phyloP scores from a whole-genome alignment of 2,113 vertebrate genomes.

The Melanotaenia duboulayi region DNA sequence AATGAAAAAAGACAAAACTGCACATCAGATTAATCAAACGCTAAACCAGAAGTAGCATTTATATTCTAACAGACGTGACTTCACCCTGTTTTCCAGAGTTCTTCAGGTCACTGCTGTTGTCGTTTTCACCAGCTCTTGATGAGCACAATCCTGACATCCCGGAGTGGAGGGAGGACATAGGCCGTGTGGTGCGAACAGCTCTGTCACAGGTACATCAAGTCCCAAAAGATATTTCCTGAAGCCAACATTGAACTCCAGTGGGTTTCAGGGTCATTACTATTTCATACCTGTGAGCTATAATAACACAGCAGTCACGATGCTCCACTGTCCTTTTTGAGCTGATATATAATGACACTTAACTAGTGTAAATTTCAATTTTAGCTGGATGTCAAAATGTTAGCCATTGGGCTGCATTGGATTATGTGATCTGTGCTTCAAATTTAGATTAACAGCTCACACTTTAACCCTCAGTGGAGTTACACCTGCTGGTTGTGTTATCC shows the following conservation, averaged over 20 bases:
- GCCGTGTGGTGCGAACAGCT: slow-evolving; percentile 90
- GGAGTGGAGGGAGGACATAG: slow-evolving; percentile 94
- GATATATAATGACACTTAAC: slow-evolving; percentile 18
- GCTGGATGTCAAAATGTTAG: slow-evolving; percentile 16
- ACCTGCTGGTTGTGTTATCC: background rate
- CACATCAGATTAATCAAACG: slow-evolving; percentile 67
- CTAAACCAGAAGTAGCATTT: slow-evolving; percentile 50
- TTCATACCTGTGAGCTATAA: slow-evolving; percentile 52
- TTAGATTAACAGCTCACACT: slow-evolving; percentile 1
- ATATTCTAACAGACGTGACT: slow-evolving; percentile 39
- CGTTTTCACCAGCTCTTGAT: slow-evolving; percentile 95
- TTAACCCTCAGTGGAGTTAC: background rate
- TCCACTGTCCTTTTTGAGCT: slow-evolving; percentile 28
- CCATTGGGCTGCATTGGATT: background rate
- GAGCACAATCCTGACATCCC: slow-evolving; percentile 96
- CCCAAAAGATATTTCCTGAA: slow-evolving; percentile 50
- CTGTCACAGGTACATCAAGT: slow-evolving; percentile 86
- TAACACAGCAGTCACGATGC: slow-evolving; percentile 33
- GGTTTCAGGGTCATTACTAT: slow-evolving; percentile 66
- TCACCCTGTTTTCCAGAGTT: slow-evolving; percentile 82
- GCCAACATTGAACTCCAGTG: slow-evolving; percentile 21
- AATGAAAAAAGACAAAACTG: slow-evolving; percentile 70
- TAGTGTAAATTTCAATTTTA: slow-evolving; percentile 7
- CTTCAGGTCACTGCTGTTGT: slow-evolving; percentile 93
- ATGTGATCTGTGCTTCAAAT: background rate